phyloP scores from a whole-genome alignment of 2,797 vertebrate genomes.

The Phalanger gymnotis region DNA sequence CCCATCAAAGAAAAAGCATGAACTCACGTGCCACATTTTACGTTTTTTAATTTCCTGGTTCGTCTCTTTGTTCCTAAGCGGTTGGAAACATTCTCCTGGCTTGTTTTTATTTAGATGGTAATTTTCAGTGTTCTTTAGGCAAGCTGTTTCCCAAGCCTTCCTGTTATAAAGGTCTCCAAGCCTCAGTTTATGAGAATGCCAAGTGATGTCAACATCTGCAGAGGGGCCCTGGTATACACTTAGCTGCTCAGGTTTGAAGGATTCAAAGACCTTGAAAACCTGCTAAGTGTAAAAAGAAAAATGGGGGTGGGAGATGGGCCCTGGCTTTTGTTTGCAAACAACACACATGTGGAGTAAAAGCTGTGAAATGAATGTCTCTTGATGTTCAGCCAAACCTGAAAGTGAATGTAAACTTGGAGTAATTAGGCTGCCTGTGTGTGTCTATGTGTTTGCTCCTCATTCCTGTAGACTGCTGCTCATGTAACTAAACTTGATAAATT shows the following conservation, averaged over 20 bases:
- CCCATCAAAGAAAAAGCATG: neutral
- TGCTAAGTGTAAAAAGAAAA: constrained; percentile 43
- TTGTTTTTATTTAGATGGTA: constrained; percentile 59
- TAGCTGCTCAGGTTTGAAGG: constrained; percentile 79
- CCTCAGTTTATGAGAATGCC: constrained; percentile 29
- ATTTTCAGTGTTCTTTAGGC: constrained; percentile 53
- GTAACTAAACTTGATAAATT: constrained; percentile 25
- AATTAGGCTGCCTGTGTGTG: constrained; percentile 77
- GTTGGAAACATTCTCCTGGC: constrained; percentile 61
- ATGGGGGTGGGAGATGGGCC: constrained; percentile 56
- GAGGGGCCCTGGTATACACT: constrained; percentile 81
- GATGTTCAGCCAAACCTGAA: constrained; percentile 79
- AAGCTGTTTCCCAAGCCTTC: constrained; percentile 31
- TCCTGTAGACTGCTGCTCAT: constrained; percentile 75
- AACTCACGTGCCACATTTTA: neutral
- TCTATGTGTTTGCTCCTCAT: constrained; percentile 62
- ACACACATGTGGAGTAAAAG: constrained; percentile 73
- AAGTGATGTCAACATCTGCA: constrained; percentile 66
- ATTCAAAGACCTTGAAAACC: constrained; percentile 78
- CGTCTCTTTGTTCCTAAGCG: constrained; percentile 13
- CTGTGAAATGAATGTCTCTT: constrained; percentile 71
- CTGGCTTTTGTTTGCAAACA: constrained; percentile 75
- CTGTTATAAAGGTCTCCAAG: constrained; percentile 44
- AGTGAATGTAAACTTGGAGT: constrained; percentile 76
- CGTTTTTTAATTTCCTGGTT: constrained; percentile 59